Conservation (phyloP, 1,140 invertebrate species). For the Amphibalanus amphitrite region DNA sequence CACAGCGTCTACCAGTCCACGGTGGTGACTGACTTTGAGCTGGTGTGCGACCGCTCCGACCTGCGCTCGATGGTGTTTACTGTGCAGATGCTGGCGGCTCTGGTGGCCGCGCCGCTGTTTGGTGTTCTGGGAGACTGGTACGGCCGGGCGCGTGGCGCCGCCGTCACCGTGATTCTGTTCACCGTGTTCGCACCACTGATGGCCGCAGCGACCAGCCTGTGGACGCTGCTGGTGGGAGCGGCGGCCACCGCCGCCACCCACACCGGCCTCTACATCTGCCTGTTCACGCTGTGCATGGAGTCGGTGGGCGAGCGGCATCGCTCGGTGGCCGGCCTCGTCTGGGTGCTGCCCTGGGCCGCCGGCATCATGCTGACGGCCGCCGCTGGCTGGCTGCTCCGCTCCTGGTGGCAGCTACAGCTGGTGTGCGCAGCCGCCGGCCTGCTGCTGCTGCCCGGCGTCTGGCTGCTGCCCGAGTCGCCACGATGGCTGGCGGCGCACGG, state of each 20-base stretch:
- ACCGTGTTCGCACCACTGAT: background rate
- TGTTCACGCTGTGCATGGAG: background rate
- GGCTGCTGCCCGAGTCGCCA: constrained; percentile 65
- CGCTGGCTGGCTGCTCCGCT: constrained; percentile 14
- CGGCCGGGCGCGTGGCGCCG: constrained; percentile 14
- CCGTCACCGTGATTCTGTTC: background rate
- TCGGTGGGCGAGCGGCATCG: background rate
- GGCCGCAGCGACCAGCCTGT: background rate
- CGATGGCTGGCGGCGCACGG: constrained; percentile 65
- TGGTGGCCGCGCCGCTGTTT: constrained; percentile 15
- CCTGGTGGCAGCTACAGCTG: constrained; percentile 15
- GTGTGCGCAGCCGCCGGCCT: constrained; percentile 10
- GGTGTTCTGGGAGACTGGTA: constrained; percentile 16
- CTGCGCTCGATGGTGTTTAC: constrained; percentile 2
- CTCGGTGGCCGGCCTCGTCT: constrained; percentile 3
- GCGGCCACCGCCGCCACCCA: background rate
- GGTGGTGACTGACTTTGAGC: constrained; percentile 16
- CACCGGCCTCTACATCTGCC: background rate
- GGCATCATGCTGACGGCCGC: constrained; percentile 12
- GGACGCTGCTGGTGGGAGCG: background rate
- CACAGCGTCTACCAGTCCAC: constrained; percentile 17
- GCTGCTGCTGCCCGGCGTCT: constrained; percentile 11
- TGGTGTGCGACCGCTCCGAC: background rate
- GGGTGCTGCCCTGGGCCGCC: constrained; percentile 8
- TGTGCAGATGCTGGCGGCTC: constrained; percentile 15